Evolutionary conservation across 1,140 invertebrate genomes (phyloP).

Genomic region (Fopius arisanus): DNA sequence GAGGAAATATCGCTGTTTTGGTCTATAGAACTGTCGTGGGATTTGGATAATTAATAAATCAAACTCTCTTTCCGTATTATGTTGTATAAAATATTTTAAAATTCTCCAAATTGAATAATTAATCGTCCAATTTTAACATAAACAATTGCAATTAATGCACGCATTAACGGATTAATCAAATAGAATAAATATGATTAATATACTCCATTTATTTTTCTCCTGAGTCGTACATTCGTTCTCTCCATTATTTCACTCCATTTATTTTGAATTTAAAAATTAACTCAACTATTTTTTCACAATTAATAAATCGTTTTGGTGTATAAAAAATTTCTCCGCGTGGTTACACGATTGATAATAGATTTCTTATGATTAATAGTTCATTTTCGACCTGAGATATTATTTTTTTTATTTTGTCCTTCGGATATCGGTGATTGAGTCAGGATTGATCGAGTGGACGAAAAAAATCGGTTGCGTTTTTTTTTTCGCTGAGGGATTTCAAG

Average conservation of each 20-base stretch:
- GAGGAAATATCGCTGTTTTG: conserved; percentile 86
- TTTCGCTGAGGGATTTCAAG: too few species aligned
- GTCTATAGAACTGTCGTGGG: conserved; percentile 78
- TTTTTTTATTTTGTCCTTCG: not conserved
- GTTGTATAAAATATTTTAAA: not conserved
- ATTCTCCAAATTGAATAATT: too few species aligned
- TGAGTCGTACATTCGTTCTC: conserved; percentile 16
- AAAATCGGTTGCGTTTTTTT: not conserved
- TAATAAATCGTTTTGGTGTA: not conserved
- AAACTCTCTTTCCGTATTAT: conserved; percentile 14
- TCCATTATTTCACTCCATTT: not conserved
- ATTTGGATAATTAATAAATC: conserved; percentile 26
- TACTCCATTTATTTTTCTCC: not conserved
- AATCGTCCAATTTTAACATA: too few species aligned
- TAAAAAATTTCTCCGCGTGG: not conserved
- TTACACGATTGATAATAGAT: too few species aligned
- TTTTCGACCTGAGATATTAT: not conserved
- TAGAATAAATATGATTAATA: too few species aligned
- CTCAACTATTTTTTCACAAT: not conserved
- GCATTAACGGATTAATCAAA: too few species aligned
- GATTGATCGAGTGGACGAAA: not conserved
- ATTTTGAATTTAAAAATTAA: not conserved
- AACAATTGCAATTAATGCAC: too few species aligned
- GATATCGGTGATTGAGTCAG: not conserved
- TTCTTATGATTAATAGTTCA: not conserved